A percentile compares a stretch with the other conserved stretches of the same genome.
Evolutionary conservation across 2,797 vertebrate genomes (phyloP).

Genomic region (Acrossocheilus wenchowensis): DNA sequence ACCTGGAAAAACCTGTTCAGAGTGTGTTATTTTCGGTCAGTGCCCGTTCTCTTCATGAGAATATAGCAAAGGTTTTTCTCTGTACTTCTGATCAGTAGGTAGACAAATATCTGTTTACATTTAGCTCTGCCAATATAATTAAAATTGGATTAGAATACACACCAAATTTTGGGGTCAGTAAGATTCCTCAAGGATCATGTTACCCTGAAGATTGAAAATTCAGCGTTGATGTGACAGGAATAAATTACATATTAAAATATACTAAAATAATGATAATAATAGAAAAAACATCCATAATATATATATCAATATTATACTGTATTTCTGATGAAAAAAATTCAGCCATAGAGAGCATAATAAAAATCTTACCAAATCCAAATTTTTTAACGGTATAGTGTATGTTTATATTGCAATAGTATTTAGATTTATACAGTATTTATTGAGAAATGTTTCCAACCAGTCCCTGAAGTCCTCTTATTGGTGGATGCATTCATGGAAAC

Average conservation of each 20-base stretch:
- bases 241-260: background rate
- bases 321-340: background rate
- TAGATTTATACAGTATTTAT: background rate
- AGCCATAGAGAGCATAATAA: background rate
- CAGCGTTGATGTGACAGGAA: background rate
- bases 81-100: background rate
- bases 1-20: conserved; percentile 63
- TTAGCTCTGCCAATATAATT: background rate
- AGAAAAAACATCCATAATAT: background rate
- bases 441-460: conserved; percentile 3
- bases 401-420: background rate
- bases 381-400: background rate
- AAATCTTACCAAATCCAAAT: background rate
- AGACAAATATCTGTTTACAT: background rate
- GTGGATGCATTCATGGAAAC: conserved; percentile 72
- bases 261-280: background rate
- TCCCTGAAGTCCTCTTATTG: conserved; percentile 64
- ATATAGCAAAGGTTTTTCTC: background rate
- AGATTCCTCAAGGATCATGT: background rate
- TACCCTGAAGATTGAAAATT: conserved; percentile 4
- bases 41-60: background rate
- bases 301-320: background rate
- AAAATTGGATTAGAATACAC: background rate
- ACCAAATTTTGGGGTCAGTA: background rate
- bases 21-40: conserved; percentile 31